A percentile compares a stretch with the other conserved stretches of the same genome.
These are phyloP conservation scores for Heliopora coerulea DNA, from an alignment of 92 coral and sea anemone genomes.

Conservation along the genomic window DNA sequence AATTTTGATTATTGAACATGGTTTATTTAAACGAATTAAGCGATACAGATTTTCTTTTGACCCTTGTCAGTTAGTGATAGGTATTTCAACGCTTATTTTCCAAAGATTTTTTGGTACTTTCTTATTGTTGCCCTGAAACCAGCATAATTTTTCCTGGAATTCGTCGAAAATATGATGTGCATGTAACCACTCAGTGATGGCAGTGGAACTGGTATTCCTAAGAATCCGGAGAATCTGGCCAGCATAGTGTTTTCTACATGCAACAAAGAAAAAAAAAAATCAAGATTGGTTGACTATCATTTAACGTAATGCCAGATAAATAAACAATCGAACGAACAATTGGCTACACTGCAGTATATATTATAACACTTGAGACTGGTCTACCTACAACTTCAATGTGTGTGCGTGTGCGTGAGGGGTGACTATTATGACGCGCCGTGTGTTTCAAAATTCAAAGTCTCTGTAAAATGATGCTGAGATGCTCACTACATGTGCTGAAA, in stretches of 20 bases:
- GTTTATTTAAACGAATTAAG: background rate
- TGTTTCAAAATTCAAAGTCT: too few species aligned
- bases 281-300: background rate
- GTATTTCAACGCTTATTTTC: conserved; percentile 9
- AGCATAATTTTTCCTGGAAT: background rate
- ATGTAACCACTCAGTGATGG: conserved; percentile 16
- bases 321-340: too few species aligned
- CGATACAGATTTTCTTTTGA: background rate
- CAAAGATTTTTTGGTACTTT: conserved; percentile 6
- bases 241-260: conserved; percentile 1
- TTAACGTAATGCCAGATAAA: background rate
- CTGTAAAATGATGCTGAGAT: too few species aligned
- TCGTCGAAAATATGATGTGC: conserved; percentile 26
- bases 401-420: too few species aligned
- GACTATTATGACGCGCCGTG: too few species aligned
- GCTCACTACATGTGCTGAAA: too few species aligned
- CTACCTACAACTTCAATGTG: too few species aligned
- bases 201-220: background rate
- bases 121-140: conserved; percentile 26
- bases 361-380: too few species aligned
- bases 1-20: background rate
- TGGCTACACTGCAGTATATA: too few species aligned
- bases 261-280: background rate
- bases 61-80: background rate
- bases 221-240: conserved; percentile 12